phyloP scores from a whole-genome alignment of 2,113 vertebrate genomes.

The zebrafish (Danio rerio) region DNA sequence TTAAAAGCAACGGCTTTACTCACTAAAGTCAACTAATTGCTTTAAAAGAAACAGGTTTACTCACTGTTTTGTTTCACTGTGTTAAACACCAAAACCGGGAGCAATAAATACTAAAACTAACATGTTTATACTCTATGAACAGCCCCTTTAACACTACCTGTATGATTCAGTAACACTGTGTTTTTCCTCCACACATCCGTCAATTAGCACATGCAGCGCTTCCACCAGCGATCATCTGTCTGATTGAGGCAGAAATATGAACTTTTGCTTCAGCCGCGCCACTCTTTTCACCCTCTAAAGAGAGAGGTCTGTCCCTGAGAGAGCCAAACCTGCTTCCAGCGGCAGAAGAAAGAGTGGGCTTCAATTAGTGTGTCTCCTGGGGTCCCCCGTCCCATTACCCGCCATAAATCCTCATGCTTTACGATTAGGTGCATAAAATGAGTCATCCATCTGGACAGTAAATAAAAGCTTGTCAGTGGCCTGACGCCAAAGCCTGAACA shows the following conservation, averaged over 20 bases:
- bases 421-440: conserved; percentile 82
- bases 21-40: too few relatives aligned
- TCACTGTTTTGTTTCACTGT: too few relatives aligned
- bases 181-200: conserved; percentile 62
- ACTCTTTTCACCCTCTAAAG: conserved; percentile 56
- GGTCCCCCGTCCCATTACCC: conserved; percentile 75
- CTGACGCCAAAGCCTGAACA: conserved; percentile 70
- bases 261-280: conserved; percentile 53
- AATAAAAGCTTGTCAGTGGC: conserved; percentile 80
- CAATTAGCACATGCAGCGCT: conserved; percentile 71
- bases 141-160: too few relatives aligned
- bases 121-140: too few relatives aligned
- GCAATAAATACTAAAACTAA: too few relatives aligned
- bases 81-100: too few relatives aligned
- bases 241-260: conserved; percentile 69
- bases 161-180: too few relatives aligned
- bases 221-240: conserved; percentile 71
- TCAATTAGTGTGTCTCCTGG: conserved; percentile 71
- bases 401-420: conserved; percentile 81
- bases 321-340: conserved; percentile 53
- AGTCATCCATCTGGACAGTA: conserved; percentile 80
- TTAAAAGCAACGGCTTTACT: too few relatives aligned
- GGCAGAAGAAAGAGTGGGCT: conserved; percentile 38
- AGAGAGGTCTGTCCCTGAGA: conserved; percentile 43
- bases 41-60: too few relatives aligned